Evolutionary conservation across 2,113 vertebrate genomes (phyloP).

Genomic region (Lophochroa leadbeateri): DNA sequence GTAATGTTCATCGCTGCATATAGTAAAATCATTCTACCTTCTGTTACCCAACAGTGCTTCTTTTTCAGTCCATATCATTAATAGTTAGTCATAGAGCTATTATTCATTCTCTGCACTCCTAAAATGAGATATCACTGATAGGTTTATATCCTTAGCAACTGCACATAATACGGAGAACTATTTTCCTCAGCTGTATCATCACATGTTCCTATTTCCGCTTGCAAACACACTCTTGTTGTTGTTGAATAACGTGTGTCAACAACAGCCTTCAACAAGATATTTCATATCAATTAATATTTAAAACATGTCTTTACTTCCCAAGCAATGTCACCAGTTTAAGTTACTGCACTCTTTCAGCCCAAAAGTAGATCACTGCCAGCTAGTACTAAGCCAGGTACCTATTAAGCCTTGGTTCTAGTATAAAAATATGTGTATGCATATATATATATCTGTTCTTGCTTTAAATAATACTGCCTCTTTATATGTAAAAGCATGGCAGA

Average conservation of each 20-base stretch:
- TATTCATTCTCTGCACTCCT: conserved; percentile 69
- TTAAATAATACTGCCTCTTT: background rate
- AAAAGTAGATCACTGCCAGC: background rate
- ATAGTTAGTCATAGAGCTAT: conserved; percentile 76
- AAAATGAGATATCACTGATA: conserved; percentile 67
- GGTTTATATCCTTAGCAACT: conserved; percentile 70
- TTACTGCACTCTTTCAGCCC: background rate
- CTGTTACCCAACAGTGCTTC: conserved; percentile 66
- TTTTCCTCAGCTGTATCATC: conserved; percentile 45
- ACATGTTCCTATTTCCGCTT: conserved; percentile 24
- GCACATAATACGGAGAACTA: conserved; percentile 43
- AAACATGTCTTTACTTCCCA: background rate
- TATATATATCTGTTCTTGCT: background rate
- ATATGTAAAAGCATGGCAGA: background rate
- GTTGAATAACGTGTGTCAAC: conserved; percentile 18
- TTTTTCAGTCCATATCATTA: conserved; percentile 66
- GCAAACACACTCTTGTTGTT: conserved; percentile 52
- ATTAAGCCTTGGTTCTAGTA: background rate
- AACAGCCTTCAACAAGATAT: conserved; percentile 14
- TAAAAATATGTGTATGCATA: background rate
- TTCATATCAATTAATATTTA: conserved; percentile 25
- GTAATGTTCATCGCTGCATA: conserved; percentile 52
- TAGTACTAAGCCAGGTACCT: background rate
- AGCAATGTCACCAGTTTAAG: background rate
- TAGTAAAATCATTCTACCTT: conserved; percentile 70